phyloP scores from a whole-genome alignment of 2,888 invertebrate genomes.

The Hetaerina titia region DNA sequence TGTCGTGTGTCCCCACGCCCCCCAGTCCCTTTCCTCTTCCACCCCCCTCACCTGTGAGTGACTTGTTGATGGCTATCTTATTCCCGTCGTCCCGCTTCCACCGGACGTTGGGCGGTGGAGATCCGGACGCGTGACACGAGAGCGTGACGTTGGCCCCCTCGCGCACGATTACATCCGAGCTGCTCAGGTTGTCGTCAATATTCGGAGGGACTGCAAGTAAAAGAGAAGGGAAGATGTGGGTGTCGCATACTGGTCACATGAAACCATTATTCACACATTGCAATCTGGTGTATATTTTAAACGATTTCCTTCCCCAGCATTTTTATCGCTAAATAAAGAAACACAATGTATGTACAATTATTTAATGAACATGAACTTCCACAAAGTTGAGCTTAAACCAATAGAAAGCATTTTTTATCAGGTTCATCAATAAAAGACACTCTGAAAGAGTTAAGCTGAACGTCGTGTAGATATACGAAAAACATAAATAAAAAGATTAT shows the following conservation, averaged over 20 bases:
- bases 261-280: too few relatives aligned
- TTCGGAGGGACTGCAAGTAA: constrained; percentile 90
- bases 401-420: too few relatives aligned
- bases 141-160: constrained; percentile 94
- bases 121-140: constrained; percentile 93
- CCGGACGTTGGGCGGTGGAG: constrained; percentile 92
- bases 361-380: too few relatives aligned
- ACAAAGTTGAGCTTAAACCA: too few relatives aligned
- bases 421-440: too few relatives aligned
- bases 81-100: constrained; percentile 95
- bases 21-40: neutral
- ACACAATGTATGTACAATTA: too few relatives aligned
- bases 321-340: too few relatives aligned
- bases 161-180: constrained; percentile 93
- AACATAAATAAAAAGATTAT: too few relatives aligned
- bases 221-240: constrained; percentile 71
- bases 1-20: neutral
- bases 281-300: too few relatives aligned
- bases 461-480: too few relatives aligned
- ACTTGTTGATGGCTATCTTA: constrained; percentile 92
- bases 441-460: too few relatives aligned
- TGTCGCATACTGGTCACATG: neutral
- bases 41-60: constrained; percentile 84
- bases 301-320: too few relatives aligned
- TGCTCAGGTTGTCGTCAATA: constrained; percentile 93